Evolutionary conservation across 2,113 vertebrate species (phyloP), one percentile per base, ranked within the genome.

Genomic region (Tauraco erythrolophus): DNA sequence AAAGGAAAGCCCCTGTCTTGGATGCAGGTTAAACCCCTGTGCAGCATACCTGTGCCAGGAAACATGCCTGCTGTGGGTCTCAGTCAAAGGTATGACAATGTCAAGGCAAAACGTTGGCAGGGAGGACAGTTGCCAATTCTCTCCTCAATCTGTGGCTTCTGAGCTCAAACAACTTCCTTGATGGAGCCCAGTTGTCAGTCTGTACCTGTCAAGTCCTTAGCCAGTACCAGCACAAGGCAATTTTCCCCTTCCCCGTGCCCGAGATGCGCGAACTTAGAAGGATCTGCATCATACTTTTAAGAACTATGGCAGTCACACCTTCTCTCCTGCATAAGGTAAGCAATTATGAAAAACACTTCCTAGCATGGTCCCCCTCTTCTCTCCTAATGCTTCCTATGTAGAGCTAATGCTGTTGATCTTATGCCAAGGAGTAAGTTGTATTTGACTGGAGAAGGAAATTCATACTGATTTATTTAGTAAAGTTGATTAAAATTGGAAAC

Each of bases 401-500:
- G 45, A 65, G 31, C 78, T 74, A 30, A 46, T 28, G 66, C 78
- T 92, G 27, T 24, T 82, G 89, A 50, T 64, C 45, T 50, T 2
- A 4, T 6, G 84, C 94, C 94, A 95, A 51, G 68, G 23, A 7
- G 25, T 45, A 57, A 78, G 77, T 6, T 85, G 77, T 6, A 1
- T 91, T 82, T 88, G 89, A 92, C 84, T 79, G 69, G 48, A 89
- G 69, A 46, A 91, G 86, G 95, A 92, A 91, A 92, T 35, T 43
- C 15, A 4, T 2, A 22, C 57, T 48, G 80, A 94, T 92, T 94
- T 92, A 87, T 91, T 95, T 65, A 72, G 24, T 65, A 25, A 89
- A 88, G 77, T 69, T 92, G 58, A 65, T 95, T 89, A 69, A 92
- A 94, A 91, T 89, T 79, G 88, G 94, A 84, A 96, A 9, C 72